Evolutionary conservation across 2,797 vertebrate species (phyloP).

Genomic region (Bufotes viridis): DNA sequence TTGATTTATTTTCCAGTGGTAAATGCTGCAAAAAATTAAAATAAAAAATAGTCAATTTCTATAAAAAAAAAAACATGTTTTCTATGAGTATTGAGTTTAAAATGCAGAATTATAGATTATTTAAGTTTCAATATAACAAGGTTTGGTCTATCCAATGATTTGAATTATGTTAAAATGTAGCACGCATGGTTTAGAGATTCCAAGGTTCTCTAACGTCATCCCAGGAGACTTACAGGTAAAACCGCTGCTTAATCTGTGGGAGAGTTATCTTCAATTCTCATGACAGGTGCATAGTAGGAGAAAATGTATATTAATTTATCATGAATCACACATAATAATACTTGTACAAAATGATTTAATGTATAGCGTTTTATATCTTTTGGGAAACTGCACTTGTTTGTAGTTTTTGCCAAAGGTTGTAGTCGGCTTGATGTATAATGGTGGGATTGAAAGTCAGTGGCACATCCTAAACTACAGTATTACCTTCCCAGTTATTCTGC

Average conservation of each 20-base stretch:
- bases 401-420: constrained; percentile 38
- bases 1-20: no score
- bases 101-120: no score
- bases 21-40: no score
- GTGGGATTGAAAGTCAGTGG: constrained; percentile 30
- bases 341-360: constrained; percentile 50
- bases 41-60: no score
- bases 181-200: not conserved
- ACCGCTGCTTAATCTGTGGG: constrained; percentile 11
- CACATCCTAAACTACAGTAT: not conserved
- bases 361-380: constrained; percentile 34
- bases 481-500: not conserved
- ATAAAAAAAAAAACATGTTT: no score
- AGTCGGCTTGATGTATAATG: constrained; percentile 31
- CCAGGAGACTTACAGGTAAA: constrained; percentile 25
- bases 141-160: not conserved
- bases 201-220: not conserved
- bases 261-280: constrained; percentile 26
- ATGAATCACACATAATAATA: constrained; percentile 54
- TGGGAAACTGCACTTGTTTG: constrained; percentile 43
- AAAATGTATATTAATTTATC: constrained; percentile 44
- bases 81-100: no score
- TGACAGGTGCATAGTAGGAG: constrained; percentile 36
- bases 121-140: not conserved
- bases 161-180: not conserved